A percentile compares a stretch with the other conserved stretches of the same genome.
Conservation (phyloP, 2,797 vertebrate genomes). For the Pipistrellus pygmaeus region DNA sequence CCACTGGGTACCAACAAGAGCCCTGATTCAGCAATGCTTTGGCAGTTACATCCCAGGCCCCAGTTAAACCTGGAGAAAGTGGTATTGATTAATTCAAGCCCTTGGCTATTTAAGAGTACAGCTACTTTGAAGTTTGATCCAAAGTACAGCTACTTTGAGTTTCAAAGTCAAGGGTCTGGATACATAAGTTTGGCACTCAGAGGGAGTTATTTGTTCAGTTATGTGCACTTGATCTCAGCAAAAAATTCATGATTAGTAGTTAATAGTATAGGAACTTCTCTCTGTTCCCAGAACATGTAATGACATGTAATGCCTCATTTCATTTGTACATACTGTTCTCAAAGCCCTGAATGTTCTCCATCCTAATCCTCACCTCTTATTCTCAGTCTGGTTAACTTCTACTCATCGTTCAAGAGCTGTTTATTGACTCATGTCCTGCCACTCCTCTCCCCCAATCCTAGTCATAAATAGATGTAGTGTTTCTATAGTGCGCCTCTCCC, state of each 20-base stretch:
- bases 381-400: background rate
- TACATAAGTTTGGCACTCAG: background rate
- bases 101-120: background rate
- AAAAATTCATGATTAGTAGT: slow-evolving; percentile 30
- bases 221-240: slow-evolving; percentile 13
- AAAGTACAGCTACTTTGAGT: background rate
- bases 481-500: background rate
- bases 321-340: background rate
- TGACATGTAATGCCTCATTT: background rate
- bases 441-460: background rate
- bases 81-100: background rate
- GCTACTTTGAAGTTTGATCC: background rate
- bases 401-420: slow-evolving; percentile 25
- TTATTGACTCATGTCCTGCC: background rate
- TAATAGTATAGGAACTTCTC: background rate
- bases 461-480: background rate
- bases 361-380: background rate
- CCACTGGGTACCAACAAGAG: background rate
- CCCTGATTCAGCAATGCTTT: background rate
- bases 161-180: background rate
- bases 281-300: background rate
- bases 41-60: background rate
- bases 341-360: background rate
- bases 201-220: slow-evolving; percentile 38
- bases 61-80: background rate